Evolutionary conservation across 2,113 vertebrate genomes (phyloP).

Genomic region (Semnornis frantzii): DNA sequence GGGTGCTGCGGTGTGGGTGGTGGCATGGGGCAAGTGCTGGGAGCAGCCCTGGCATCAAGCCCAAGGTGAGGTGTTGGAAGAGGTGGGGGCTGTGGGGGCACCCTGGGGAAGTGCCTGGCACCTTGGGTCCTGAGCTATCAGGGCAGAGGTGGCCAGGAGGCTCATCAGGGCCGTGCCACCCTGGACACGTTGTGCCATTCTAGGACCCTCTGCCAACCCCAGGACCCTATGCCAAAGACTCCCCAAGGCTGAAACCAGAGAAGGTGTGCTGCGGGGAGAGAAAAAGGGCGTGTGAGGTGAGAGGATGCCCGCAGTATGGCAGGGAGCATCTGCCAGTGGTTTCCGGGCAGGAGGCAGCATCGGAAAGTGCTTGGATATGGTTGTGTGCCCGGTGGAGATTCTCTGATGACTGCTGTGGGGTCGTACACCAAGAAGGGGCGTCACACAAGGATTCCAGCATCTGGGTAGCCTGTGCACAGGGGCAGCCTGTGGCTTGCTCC

Average conservation of each 20-base stretch:
- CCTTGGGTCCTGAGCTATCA: fast-evolving
- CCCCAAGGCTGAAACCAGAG: not conserved
- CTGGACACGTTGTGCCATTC: not conserved
- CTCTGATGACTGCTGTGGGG: not conserved
- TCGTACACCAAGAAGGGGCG: not conserved
- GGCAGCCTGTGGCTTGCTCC: not conserved
- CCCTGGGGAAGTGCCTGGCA: fast-evolving
- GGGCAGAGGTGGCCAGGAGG: not conserved
- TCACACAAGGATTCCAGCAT: not conserved
- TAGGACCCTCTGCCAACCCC: not conserved
- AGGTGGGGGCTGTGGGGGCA: not conserved
- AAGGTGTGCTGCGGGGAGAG: not conserved
- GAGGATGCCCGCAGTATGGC: fast-evolving
- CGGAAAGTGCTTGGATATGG: not conserved
- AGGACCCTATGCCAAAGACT: not conserved
- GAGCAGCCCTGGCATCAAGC: not conserved
- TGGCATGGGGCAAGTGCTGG: fast-evolving
- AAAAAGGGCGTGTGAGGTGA: fast-evolving
- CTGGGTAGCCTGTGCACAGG: not conserved
- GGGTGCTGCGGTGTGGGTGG: not conserved
- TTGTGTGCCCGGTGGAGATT: not conserved
- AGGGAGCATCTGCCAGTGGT: not conserved
- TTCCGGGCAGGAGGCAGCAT: not conserved
- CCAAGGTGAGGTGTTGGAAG: fast-evolving
- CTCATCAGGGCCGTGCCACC: not conserved